Conservation (phyloP, 2,888 invertebrate genomes). For the Bimastos eiseni region DNA sequence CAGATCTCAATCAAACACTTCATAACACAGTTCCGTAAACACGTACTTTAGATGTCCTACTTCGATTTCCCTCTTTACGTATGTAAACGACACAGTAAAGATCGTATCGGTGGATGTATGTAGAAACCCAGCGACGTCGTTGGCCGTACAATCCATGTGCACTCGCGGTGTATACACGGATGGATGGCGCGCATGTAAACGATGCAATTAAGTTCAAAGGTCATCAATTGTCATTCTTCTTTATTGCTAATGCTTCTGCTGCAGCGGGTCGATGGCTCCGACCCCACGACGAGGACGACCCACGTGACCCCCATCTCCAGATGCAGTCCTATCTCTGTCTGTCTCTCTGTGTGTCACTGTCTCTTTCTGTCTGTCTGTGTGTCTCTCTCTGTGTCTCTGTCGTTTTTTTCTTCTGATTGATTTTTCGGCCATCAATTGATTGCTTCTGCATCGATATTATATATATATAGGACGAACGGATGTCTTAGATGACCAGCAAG, state of each 20-base stretch:
- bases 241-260: background rate
- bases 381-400: constrained; percentile 18
- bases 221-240: background rate
- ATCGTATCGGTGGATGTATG: no score
- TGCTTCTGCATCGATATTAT: background rate
- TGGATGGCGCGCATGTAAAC: background rate
- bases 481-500: background rate
- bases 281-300: background rate
- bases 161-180: background rate
- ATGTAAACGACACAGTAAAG: background rate
- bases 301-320: background rate
- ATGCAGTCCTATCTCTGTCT: background rate
- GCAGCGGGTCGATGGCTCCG: background rate
- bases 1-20: background rate
- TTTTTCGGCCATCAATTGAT: background rate
- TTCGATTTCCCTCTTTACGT: background rate
- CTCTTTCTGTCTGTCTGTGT: no score
- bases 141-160: no score
- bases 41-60: background rate
- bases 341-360: background rate
- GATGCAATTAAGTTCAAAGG: background rate
- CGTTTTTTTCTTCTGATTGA: background rate
- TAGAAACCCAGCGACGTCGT: no score
- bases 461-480: background rate
- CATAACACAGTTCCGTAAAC: background rate